A percentile compares a stretch with the other conserved stretches of the same genome.
These are phyloP conservation scores for Engraulis encrasicolus DNA, from an alignment of 2,113 vertebrate species.

Conservation along the genomic window DNA sequence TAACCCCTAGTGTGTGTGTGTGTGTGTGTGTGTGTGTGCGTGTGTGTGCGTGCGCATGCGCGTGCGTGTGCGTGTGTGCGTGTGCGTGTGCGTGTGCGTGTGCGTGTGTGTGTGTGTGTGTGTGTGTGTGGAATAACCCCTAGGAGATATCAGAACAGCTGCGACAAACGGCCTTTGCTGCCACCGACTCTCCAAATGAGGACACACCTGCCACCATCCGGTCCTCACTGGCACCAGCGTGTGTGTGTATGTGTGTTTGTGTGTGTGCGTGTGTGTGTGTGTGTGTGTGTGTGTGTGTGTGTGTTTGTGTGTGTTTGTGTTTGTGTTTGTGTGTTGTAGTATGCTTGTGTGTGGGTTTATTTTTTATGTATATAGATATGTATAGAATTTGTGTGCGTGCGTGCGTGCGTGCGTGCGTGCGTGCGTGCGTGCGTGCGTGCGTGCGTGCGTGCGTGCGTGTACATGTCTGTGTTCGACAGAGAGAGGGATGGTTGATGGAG, in stretches of 20 bases:
- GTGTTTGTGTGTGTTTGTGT: neutral
- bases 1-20: constrained; percentile 40
- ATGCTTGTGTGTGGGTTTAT: neutral
- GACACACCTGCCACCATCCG: constrained; percentile 55
- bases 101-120: too few relatives aligned
- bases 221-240: constrained; percentile 23
- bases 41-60: too few relatives aligned
- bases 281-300: neutral
- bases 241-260: constrained; percentile 7
- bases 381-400: neutral
- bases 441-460: neutral
- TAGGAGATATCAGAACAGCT: constrained; percentile 42
- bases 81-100: too few relatives aligned
- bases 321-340: neutral
- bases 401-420: neutral
- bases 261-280: neutral
- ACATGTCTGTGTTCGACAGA: neutral
- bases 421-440: neutral
- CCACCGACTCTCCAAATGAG: constrained; percentile 46
- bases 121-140: constrained; percentile 38
- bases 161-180: constrained; percentile 52
- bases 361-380: neutral
- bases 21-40: too few relatives aligned
- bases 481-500: neutral
- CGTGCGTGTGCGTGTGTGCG: too few relatives aligned